Evolutionary conservation across 2,888 invertebrate genomes (phyloP).

Genomic region (Erebia aethiops): DNA sequence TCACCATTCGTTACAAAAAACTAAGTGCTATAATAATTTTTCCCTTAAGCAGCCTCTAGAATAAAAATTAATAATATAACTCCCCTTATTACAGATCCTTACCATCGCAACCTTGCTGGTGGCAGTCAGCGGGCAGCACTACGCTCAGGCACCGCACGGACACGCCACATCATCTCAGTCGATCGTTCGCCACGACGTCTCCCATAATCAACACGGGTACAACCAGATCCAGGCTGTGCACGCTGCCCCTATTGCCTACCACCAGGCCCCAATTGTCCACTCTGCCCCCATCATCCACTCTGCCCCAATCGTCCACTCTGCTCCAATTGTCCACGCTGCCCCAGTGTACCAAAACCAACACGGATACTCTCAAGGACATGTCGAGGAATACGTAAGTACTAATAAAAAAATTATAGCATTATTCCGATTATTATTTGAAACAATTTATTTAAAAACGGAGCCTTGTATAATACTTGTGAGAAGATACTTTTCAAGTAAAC

Average conservation of each 20-base stretch:
- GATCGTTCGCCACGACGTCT: slow-evolving; percentile 41
- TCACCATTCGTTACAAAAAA: no score
- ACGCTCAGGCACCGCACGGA: slow-evolving; percentile 42
- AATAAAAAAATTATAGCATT: no score
- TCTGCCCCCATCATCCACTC: slow-evolving; percentile 16
- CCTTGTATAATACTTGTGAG: no score
- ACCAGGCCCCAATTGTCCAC: slow-evolving; percentile 17
- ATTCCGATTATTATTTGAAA: no score
- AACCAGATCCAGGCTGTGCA: slow-evolving; percentile 29
- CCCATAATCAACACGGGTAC: slow-evolving; percentile 37
- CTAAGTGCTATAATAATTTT: no score
- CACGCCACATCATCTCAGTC: slow-evolving; percentile 45
- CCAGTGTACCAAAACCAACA: slow-evolving; percentile 44
- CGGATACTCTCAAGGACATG: slow-evolving; percentile 44
- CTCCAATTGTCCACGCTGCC: no score
- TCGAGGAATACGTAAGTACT: slow-evolving; percentile 55
- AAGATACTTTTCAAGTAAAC: no score
- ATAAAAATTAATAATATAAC: background rate
- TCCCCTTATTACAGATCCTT: slow-evolving; percentile 26
- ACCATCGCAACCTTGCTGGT: slow-evolving; percentile 39
- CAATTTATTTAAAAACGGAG: no score
- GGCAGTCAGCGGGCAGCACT: slow-evolving; percentile 52
- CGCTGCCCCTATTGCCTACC: slow-evolving; percentile 22
- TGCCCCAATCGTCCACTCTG: no score
- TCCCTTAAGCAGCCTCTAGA: background rate